A percentile compares a stretch with the other conserved stretches of the same genome.
Evolutionary conservation across 2,797 vertebrate genomes (phyloP).

Genomic region (Sebastes baramenuke): DNA sequence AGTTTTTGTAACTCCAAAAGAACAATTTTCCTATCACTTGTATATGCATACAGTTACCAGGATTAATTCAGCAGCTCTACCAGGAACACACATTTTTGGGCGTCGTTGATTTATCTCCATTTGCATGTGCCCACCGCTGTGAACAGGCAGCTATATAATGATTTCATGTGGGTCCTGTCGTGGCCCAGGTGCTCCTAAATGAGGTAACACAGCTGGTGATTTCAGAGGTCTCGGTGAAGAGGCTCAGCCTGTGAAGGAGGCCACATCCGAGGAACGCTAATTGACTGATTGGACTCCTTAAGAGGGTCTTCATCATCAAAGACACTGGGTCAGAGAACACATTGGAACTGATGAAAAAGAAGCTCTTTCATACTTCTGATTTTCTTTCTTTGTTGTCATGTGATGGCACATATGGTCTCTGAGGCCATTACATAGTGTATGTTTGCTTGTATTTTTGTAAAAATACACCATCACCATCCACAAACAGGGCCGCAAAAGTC

Average conservation of each 20-base stretch:
- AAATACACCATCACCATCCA: neutral
- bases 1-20: neutral
- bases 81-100: neutral
- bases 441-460: neutral
- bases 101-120: constrained; percentile 22
- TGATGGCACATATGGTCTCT: neutral
- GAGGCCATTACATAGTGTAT: neutral
- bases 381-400: neutral
- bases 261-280: constrained; percentile 46
- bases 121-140: constrained; percentile 3
- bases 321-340: constrained; percentile 5
- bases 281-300: constrained; percentile 47
- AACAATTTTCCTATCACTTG: neutral
- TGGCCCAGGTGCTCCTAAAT: constrained; percentile 55
- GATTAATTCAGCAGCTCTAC: neutral
- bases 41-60: neutral
- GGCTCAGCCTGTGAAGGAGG: constrained; percentile 41
- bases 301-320: constrained; percentile 42
- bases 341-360: neutral
- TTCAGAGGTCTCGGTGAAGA: constrained; percentile 41
- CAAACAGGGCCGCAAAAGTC: neutral
- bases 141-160: constrained; percentile 41
- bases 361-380: neutral
- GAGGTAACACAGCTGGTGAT: constrained; percentile 69
- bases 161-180: constrained; percentile 32